Conservation (phyloP, 2,888 invertebrate species). For the Phlogophora meticulosa region DNA sequence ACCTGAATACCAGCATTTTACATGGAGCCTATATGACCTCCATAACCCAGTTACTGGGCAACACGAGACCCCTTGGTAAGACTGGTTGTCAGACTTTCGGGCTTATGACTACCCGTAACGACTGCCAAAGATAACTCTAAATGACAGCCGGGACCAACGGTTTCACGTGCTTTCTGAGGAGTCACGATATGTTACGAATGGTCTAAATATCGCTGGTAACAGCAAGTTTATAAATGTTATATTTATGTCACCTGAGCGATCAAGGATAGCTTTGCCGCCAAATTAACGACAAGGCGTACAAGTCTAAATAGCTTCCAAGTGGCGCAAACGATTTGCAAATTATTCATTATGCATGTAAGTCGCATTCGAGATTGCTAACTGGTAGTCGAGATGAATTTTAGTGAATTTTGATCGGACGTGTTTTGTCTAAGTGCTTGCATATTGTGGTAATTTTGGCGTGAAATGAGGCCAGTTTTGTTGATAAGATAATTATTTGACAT, state of each 20-base stretch:
- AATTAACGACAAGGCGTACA: conserved; percentile 21
- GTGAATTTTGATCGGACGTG: conserved; percentile 12
- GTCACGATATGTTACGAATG: no score
- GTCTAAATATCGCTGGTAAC: no score
- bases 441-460: not conserved
- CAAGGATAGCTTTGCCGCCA: conserved; percentile 19
- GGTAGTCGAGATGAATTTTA: not conserved
- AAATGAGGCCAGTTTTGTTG: not conserved
- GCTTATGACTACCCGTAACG: no score
- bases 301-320: not conserved
- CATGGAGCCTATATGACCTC: no score
- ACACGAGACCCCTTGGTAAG: no score
- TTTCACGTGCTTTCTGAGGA: no score
- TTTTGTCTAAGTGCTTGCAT: not conserved
- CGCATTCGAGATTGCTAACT: conserved; percentile 14
- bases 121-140: no score
- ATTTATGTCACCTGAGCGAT: conserved; percentile 3
- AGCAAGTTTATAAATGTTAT: no score
- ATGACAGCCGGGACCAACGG: no score
- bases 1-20: no score
- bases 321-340: conserved; percentile 27
- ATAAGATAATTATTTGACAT: not conserved
- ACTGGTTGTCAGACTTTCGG: no score
- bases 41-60: no score
- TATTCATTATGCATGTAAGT: conserved; percentile 30